These are phyloP conservation scores for Oeneis ivallda DNA, from an alignment of 2,888 invertebrate species.

Conservation along the genomic window DNA sequence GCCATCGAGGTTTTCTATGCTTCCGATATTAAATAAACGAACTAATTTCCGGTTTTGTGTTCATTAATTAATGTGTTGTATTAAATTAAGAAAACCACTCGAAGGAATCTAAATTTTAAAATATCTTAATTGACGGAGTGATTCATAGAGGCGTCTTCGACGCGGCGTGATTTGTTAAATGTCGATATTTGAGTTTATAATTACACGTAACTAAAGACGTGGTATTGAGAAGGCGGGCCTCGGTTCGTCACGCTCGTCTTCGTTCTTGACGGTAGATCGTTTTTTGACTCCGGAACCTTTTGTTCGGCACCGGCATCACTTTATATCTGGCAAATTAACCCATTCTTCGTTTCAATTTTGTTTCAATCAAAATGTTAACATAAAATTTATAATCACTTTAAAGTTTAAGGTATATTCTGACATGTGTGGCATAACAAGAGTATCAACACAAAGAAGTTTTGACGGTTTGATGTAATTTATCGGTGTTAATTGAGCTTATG, in stretches of 20 bases:
- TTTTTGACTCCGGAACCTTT: slow-evolving; percentile 45
- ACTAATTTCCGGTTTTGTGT: slow-evolving; percentile 6
- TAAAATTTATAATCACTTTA: slow-evolving; percentile 4
- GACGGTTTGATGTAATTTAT: background rate
- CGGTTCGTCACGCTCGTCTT: slow-evolving; percentile 67
- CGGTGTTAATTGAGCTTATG: background rate
- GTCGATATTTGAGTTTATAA: slow-evolving; percentile 79
- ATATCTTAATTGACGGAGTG: slow-evolving; percentile 74
- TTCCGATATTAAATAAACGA: background rate
- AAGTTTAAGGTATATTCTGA: slow-evolving; percentile 5
- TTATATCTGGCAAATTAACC: slow-evolving; percentile 22
- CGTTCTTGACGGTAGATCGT: slow-evolving; percentile 41
- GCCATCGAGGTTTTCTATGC: background rate
- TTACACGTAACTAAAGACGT: slow-evolving; percentile 74
- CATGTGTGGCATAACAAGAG: background rate
- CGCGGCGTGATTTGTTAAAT: slow-evolving; percentile 68
- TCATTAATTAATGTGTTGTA: slow-evolving; percentile 15
- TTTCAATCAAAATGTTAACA: slow-evolving; percentile 5
- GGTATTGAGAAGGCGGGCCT: slow-evolving; percentile 70
- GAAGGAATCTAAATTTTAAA: slow-evolving; percentile 32
- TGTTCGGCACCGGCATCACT: slow-evolving; percentile 32
- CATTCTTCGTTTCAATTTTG: slow-evolving; percentile 21
- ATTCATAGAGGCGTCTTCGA: slow-evolving; percentile 63
- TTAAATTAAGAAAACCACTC: slow-evolving; percentile 19
- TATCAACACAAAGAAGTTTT: background rate